A percentile compares a stretch with the other conserved stretches of the same genome.
Evolutionary conservation across 2,797 vertebrate genomes (phyloP).

Genomic region (Morus bassanus): DNA sequence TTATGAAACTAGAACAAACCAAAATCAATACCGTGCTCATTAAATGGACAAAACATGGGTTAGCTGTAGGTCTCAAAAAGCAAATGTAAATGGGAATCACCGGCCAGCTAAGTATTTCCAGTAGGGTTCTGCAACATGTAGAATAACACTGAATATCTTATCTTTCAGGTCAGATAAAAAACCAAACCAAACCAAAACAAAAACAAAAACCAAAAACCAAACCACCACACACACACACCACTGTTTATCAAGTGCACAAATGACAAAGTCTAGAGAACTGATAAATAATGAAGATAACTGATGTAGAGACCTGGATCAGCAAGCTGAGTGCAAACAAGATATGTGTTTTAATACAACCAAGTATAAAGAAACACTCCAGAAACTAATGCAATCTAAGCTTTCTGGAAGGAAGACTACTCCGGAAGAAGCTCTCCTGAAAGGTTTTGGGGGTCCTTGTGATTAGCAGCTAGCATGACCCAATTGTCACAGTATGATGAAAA

Average conservation of each 20-base stretch:
- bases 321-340: neutral
- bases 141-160: neutral
- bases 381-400: neutral
- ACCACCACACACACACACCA: neutral
- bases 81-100: neutral
- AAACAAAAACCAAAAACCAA: too few relatives aligned
- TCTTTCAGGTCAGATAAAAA: neutral
- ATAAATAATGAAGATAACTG: slow-evolving; percentile 15
- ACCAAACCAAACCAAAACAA: neutral
- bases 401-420: neutral
- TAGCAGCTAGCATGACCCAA: neutral
- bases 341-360: neutral
- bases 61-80: neutral
- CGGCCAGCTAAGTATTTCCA: neutral
- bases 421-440: neutral
- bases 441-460: neutral
- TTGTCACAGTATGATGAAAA: neutral
- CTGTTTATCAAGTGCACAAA: neutral
- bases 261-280: neutral
- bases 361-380: neutral
- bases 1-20: slow-evolving; percentile 34
- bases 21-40: slow-evolving; percentile 1
- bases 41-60: neutral
- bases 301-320: neutral
- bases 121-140: neutral